A percentile compares a stretch with the other conserved stretches of the same genome.
These are phyloP conservation scores for Drosophila leonis DNA, from an alignment of 2,888 invertebrate species.

Conservation along the genomic window DNA sequence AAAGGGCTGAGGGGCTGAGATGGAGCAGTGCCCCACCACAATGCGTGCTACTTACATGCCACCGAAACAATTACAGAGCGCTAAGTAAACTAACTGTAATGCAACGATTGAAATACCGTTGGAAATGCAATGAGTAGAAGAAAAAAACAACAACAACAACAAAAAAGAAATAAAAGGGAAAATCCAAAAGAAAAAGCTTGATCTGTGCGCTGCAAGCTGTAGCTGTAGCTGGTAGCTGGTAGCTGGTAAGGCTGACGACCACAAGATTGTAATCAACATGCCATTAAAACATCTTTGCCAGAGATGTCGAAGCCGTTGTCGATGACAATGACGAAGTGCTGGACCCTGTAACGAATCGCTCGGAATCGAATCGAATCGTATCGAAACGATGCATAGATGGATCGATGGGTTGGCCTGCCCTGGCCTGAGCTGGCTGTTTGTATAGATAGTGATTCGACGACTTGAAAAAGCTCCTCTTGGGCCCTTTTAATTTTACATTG, in stretches of 20 bases:
- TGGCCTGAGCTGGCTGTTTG: neutral
- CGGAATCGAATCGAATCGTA: slow-evolving; percentile 53
- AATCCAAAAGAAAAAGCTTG: slow-evolving; percentile 56
- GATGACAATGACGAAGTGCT: slow-evolving; percentile 79
- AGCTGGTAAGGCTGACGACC: slow-evolving; percentile 50
- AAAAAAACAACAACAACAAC: too few species aligned
- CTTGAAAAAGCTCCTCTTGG: slow-evolving; percentile 41
- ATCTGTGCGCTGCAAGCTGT: neutral
- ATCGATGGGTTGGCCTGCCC: neutral
- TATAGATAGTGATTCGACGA: slow-evolving; percentile 6
- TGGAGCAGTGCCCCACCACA: slow-evolving; percentile 42
- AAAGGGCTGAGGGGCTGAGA: neutral
- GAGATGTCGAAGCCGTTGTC: slow-evolving; percentile 74
- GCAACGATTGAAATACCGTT: slow-evolving; percentile 77
- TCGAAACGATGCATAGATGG: slow-evolving; percentile 55
- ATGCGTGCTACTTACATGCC: slow-evolving; percentile 80
- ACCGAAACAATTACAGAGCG: slow-evolving; percentile 80
- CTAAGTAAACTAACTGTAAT: slow-evolving; percentile 81
- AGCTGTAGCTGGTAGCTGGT: slow-evolving; percentile 15
- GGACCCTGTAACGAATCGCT: slow-evolving; percentile 73
- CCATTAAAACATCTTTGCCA: slow-evolving; percentile 82
- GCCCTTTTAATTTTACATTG: slow-evolving; percentile 70
- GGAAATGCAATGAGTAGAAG: slow-evolving; percentile 50
- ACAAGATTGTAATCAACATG: slow-evolving; percentile 82
- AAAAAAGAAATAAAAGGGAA: slow-evolving; percentile 40